phyloP scores from a whole-genome alignment of 2,113 vertebrate species.

The Alexandromys fortis region DNA sequence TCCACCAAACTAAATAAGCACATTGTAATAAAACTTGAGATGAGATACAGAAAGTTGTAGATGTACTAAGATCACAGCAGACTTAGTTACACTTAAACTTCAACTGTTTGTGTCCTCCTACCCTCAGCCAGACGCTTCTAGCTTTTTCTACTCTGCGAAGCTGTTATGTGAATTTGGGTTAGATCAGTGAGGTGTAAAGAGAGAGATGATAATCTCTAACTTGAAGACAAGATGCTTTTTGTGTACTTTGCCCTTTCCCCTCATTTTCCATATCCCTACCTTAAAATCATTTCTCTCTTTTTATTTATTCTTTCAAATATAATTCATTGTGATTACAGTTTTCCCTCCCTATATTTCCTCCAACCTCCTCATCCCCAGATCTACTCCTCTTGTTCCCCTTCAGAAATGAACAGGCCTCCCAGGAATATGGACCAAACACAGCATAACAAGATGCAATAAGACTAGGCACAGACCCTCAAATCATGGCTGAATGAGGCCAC shows the following conservation, averaged over 20 bases:
- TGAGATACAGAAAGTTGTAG: background rate
- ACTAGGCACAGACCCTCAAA: background rate
- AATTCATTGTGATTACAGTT: background rate
- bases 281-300: background rate
- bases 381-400: background rate
- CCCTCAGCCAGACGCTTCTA: background rate
- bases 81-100: slow-evolving; percentile 12
- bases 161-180: background rate
- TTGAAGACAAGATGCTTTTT: slow-evolving; percentile 38
- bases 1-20: background rate
- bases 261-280: background rate
- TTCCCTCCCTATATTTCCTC: background rate
- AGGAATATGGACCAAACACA: background rate
- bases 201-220: slow-evolving; percentile 30
- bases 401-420: background rate
- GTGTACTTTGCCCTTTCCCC: slow-evolving; percentile 1
- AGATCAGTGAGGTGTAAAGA: background rate
- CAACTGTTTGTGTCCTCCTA: background rate
- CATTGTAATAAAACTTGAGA: background rate
- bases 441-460: background rate
- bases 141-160: background rate
- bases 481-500: background rate
- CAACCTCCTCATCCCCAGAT: background rate
- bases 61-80: background rate
- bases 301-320: background rate